Percentiles rank a stretch among this genome's conserved stretches.
Conservation (phyloP, 2,888 invertebrate genomes). For the Actias luna region DNA sequence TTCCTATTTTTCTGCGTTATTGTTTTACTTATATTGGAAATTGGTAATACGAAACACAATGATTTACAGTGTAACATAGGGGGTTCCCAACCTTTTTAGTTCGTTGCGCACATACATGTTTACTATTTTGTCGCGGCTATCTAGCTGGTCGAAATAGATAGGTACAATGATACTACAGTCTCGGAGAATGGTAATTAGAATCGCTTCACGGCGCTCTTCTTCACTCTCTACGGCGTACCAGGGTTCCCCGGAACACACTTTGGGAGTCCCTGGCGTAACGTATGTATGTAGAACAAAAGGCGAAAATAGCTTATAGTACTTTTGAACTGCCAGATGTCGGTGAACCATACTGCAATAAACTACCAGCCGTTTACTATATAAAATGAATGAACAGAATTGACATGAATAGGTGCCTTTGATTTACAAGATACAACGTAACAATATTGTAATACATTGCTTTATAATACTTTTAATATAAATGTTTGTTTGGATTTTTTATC, state of each 20-base stretch:
- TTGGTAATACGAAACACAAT: not conserved
- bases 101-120: too few relatives aligned
- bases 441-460: not conserved
- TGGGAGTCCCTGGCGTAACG: too few relatives aligned
- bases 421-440: not conserved
- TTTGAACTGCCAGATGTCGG: conserved; percentile 1
- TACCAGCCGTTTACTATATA: not conserved
- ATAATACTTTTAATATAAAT: not conserved
- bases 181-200: too few relatives aligned
- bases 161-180: too few relatives aligned
- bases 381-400: not conserved
- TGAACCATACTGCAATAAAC: not conserved
- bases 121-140: too few relatives aligned
- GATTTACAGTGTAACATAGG: not conserved
- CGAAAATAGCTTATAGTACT: not conserved
- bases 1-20: conserved; percentile 56
- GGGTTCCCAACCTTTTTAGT: too few relatives aligned
- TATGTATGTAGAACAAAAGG: not conserved
- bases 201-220: too few relatives aligned
- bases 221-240: too few relatives aligned
- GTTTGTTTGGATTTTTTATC: not conserved
- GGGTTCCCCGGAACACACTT: too few relatives aligned
- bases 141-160: too few relatives aligned
- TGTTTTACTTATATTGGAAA: not conserved
- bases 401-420: too few relatives aligned